Evolutionary conservation across 2,797 vertebrate genomes (phyloP).

Genomic region (Danio jaintianensis): DNA sequence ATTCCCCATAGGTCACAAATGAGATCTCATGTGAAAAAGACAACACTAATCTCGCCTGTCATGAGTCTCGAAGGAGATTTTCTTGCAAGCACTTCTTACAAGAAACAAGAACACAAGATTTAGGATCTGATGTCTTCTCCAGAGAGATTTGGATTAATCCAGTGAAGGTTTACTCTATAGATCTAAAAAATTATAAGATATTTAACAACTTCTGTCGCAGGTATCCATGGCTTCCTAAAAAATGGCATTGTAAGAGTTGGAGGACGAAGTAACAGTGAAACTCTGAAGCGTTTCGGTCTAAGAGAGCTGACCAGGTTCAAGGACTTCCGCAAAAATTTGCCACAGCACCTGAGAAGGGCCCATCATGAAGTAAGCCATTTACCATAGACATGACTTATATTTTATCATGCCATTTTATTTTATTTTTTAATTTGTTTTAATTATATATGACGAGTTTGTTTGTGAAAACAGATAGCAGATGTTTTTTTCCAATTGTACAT

Average conservation of each 20-base stretch:
- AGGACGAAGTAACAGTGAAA: conserved; percentile 88
- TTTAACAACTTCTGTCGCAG: conserved; percentile 67
- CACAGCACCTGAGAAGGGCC: conserved; percentile 74
- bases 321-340: conserved; percentile 67
- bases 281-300: conserved; percentile 84
- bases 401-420: background rate
- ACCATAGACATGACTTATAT: background rate
- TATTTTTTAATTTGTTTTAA: background rate
- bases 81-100: background rate
- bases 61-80: background rate
- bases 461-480: no score
- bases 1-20: background rate
- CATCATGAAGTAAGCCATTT: conserved; percentile 74
- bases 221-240: conserved; percentile 82
- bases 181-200: background rate
- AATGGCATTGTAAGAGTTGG: conserved; percentile 88
- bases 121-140: background rate
- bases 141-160: background rate
- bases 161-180: background rate
- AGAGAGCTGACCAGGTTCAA: conserved; percentile 76
- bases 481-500: no score
- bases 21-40: background rate
- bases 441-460: no score
- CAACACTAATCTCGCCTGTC: background rate
- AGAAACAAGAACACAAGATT: no score